phyloP scores from a whole-genome alignment of 2,797 vertebrate genomes.

The Sebastes aleutianus region DNA sequence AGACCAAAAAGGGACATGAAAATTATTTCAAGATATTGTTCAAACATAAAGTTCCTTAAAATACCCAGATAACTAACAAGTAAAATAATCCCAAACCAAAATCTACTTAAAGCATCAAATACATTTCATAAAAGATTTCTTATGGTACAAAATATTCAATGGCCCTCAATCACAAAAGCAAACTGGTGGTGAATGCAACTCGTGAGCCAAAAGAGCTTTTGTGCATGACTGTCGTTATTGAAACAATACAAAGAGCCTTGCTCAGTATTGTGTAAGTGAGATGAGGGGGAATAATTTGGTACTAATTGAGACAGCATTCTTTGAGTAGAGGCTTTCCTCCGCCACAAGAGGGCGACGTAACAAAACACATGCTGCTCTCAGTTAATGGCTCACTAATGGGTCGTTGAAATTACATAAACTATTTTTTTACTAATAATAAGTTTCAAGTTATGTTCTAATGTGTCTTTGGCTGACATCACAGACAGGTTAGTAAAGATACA shows the following conservation, averaged over 20 bases:
- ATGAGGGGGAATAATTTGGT: constrained; percentile 76
- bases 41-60: constrained; percentile 33
- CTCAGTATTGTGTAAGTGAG: constrained; percentile 76
- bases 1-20: constrained; percentile 18
- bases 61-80: constrained; percentile 35
- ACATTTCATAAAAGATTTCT: constrained; percentile 54
- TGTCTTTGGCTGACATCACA: constrained; percentile 83
- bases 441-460: constrained; percentile 64
- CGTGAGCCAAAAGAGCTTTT: constrained; percentile 72
- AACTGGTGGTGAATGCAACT: constrained; percentile 64
- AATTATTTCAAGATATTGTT: constrained; percentile 28
- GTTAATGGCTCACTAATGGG: constrained; percentile 8
- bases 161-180: constrained; percentile 64
- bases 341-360: constrained; percentile 78
- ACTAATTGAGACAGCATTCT: constrained; percentile 77
- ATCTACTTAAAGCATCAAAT: constrained; percentile 69
- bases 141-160: constrained; percentile 66
- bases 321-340: constrained; percentile 47
- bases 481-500: constrained; percentile 73
- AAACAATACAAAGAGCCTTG: constrained; percentile 75
- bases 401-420: constrained; percentile 30
- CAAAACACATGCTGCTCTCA: constrained; percentile 35
- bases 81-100: constrained; percentile 43
- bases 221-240: constrained; percentile 74
- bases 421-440: background rate